Conservation (phyloP, 2,888 invertebrate genomes). For the Chirona hameri region DNA sequence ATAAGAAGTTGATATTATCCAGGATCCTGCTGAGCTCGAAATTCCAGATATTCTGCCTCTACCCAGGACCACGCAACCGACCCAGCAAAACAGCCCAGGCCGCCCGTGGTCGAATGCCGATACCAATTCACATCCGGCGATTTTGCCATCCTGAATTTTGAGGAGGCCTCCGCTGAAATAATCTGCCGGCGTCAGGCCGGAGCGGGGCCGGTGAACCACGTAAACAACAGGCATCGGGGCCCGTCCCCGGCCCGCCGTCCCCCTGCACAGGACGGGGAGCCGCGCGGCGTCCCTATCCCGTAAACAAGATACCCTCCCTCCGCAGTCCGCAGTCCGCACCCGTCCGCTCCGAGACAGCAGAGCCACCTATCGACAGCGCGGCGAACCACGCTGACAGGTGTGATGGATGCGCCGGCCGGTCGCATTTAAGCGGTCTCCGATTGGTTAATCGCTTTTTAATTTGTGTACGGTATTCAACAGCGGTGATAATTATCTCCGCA, state of each 20-base stretch:
- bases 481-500: constrained; percentile 23
- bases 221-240: constrained; percentile 1
- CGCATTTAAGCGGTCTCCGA: constrained; percentile 13
- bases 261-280: neutral
- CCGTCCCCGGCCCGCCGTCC: neutral
- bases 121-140: neutral
- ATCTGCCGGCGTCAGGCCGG: neutral
- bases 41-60: too few relatives aligned
- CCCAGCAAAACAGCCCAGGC: too few relatives aligned
- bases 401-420: neutral
- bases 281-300: neutral
- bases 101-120: neutral
- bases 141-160: neutral
- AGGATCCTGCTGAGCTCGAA: too few relatives aligned
- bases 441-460: constrained; percentile 28
- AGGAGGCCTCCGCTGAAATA: neutral
- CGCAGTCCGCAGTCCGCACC: neutral
- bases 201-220: neutral
- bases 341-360: neutral
- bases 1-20: too few relatives aligned
- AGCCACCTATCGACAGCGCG: neutral
- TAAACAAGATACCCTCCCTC: neutral
- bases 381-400: neutral
- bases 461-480: constrained; percentile 26
- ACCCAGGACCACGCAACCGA: too few relatives aligned